Conservation (phyloP, 2,113 vertebrate species). For the Erinaceus europaeus region DNA sequence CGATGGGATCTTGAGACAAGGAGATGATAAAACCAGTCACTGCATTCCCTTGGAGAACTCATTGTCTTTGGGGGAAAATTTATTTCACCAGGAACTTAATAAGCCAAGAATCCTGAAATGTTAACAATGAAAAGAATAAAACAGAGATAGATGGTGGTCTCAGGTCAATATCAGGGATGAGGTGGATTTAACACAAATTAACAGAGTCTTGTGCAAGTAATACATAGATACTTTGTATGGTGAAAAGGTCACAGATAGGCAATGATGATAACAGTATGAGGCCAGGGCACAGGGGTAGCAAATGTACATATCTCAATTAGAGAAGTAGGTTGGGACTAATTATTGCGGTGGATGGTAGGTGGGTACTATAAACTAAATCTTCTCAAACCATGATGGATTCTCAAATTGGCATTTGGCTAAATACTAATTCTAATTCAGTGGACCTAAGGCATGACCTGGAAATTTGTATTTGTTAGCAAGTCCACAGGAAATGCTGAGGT, state of each 20-base stretch:
- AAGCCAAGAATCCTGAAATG: background rate
- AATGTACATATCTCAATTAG: too few relatives aligned
- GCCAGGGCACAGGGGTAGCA: background rate
- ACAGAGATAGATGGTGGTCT: fast-evolving
- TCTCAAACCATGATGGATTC: background rate
- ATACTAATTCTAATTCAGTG: background rate
- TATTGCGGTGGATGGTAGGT: background rate
- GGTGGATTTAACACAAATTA: background rate
- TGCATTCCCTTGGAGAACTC: background rate
- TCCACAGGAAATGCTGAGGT: too few relatives aligned
- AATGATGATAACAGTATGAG: too few relatives aligned
- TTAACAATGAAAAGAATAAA: background rate
- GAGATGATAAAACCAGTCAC: fast-evolving
- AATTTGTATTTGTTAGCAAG: too few relatives aligned
- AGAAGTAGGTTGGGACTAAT: too few relatives aligned
- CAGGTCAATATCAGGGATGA: background rate
- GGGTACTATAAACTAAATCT: fast-evolving
- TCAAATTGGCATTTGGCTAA: background rate
- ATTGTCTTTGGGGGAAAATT: background rate
- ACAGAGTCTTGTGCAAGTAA: too few relatives aligned
- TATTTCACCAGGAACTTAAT: background rate
- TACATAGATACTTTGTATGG: too few relatives aligned
- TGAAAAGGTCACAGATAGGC: too few relatives aligned
- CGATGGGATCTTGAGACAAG: fast-evolving
- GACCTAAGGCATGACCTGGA: too few relatives aligned